phyloP scores from a whole-genome alignment of 2,113 vertebrate genomes.

The Seriola rivoliana region DNA sequence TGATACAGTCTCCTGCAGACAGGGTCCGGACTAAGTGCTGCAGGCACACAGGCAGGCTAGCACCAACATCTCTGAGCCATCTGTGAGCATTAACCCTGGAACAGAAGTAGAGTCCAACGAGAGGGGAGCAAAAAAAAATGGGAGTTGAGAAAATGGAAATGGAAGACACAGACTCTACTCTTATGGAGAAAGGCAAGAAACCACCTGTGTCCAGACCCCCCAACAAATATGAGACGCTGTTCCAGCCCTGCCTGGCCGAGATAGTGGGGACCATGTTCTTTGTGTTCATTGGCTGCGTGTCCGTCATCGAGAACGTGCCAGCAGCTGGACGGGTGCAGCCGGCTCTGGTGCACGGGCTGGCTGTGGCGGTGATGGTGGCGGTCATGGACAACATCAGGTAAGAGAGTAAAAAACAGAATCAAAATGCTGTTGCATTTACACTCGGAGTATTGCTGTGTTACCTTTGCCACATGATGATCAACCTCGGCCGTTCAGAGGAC shows the following conservation, averaged over 20 bases:
- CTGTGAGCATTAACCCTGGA: neutral
- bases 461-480: too few species aligned
- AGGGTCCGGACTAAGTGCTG: neutral
- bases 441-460: neutral
- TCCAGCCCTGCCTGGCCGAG: slow-evolving; percentile 84
- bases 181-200: slow-evolving; percentile 58
- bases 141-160: slow-evolving; percentile 76
- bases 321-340: slow-evolving; percentile 81
- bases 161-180: slow-evolving; percentile 52
- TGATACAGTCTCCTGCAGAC: slow-evolving; percentile 9
- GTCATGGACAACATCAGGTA: slow-evolving; percentile 85
- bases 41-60: neutral
- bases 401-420: neutral
- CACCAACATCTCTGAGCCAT: neutral
- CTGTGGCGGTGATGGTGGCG: slow-evolving; percentile 79
- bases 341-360: slow-evolving; percentile 83
- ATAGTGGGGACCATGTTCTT: slow-evolving; percentile 83
- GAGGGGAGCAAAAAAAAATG: slow-evolving; percentile 22
- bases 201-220: neutral
- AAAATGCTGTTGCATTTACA: neutral
- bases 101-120: neutral
- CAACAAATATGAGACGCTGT: slow-evolving; percentile 73
- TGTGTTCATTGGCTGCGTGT: slow-evolving; percentile 85
- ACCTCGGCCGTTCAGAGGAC: neutral
- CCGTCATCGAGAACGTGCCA: slow-evolving; percentile 84